These are phyloP conservation scores for Caenorhabditis brenneri DNA, from an alignment of 1,140 invertebrate genomes.

Conservation along the genomic window DNA sequence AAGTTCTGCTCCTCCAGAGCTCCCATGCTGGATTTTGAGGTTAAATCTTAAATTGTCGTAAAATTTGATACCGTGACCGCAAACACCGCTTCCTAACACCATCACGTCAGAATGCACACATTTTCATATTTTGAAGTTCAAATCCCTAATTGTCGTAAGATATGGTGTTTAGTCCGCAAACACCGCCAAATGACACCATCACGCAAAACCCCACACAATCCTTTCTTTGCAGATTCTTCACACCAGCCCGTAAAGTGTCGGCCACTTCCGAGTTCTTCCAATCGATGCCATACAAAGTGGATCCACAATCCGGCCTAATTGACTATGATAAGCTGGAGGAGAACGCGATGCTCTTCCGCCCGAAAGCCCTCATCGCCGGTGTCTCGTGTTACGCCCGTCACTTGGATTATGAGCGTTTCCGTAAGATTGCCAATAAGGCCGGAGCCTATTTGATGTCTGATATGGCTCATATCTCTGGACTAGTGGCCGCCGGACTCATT, in stretches of 20 bases:
- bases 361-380: constrained; percentile 89
- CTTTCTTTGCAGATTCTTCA: constrained; percentile 89
- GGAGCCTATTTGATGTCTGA: constrained; percentile 89
- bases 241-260: constrained; percentile 87
- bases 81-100: no score
- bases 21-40: not conserved
- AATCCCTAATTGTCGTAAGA: no score
- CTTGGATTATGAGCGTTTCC: constrained; percentile 84
- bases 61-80: no score
- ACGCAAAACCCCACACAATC: no score
- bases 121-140: no score
- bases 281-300: constrained; percentile 94
- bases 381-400: constrained; percentile 83
- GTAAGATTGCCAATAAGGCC: constrained; percentile 83
- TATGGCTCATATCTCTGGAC: constrained; percentile 91
- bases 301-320: constrained; percentile 85
- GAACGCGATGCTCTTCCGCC: constrained; percentile 85
- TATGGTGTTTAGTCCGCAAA: no score
- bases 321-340: constrained; percentile 88
- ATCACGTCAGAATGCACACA: no score
- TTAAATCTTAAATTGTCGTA: not conserved
- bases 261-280: constrained; percentile 97
- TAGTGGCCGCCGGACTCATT: constrained; percentile 85
- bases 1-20: no score
- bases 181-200: no score